phyloP scores from a whole-genome alignment of 2,797 vertebrate genomes.

The Antrozous pallidus region DNA sequence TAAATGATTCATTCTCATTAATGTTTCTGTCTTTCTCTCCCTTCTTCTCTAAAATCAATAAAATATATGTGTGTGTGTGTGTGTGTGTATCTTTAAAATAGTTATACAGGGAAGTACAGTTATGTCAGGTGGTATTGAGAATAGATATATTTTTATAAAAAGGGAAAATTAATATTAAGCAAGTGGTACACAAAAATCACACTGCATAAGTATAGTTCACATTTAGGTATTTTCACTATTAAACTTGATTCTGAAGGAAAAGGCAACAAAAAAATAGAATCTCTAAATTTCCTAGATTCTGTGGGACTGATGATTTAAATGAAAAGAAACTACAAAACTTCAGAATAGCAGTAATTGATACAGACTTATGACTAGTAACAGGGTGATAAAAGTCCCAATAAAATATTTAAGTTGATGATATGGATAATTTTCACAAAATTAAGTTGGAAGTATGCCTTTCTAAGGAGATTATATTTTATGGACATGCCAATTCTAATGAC shows the following conservation, averaged over 20 bases:
- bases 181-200: neutral
- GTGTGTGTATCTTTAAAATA: too few relatives aligned
- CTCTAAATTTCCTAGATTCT: neutral
- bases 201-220: neutral
- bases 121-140: neutral
- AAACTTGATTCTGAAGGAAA: neutral
- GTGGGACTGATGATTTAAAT: neutral
- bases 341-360: neutral
- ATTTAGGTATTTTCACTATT: neutral
- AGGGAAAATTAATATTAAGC: neutral
- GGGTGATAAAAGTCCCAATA: neutral
- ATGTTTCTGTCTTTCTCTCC: too few relatives aligned
- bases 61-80: too few relatives aligned
- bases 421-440: neutral
- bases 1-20: too few relatives aligned
- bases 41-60: too few relatives aligned
- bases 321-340: conserved; percentile 7
- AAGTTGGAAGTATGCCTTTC: neutral
- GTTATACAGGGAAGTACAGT: neutral
- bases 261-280: neutral
- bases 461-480: neutral
- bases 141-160: neutral
- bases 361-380: neutral
- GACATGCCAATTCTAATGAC: neutral
- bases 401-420: neutral